Evolutionary conservation across 2,888 invertebrate genomes (phyloP), one percentile per base, ranked within the genome.

Genomic region (Esperia sulphurella): DNA sequence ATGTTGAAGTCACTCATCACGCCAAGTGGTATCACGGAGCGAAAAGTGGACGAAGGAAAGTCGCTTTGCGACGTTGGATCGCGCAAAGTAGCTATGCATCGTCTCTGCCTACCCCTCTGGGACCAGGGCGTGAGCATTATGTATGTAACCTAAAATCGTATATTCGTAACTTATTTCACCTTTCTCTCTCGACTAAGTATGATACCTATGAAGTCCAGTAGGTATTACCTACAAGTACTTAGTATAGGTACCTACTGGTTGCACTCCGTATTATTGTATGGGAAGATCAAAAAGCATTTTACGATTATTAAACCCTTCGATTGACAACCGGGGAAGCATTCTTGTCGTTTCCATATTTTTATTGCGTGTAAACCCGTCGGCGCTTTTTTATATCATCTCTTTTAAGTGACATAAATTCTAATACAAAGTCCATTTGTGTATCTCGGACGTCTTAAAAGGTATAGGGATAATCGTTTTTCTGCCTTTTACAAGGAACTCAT

Each of bases 351-450:
- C 84, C 80, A 88, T 89, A 88, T 89, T 89, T 88, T 89, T 89
- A 88, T 89, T 76, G 87, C 87, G 83, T 89, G 87, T 87, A 88
- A 88, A 84, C 76, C 80, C 79, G 83, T 86, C 88, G 86, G 86
- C 84, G 79, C 81, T 75, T 86, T 86, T 87, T 85, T 86, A 84
- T 85, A 83, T 83, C 86, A 88, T 83, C 76, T 83, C 81, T 79
- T 82, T 78, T 84, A 87, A 88, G 87, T 86, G 88, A 88, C 88
- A 89, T 88, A 88, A 89, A 88, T 89, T 87, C 88, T 88, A 88
- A 89, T 89, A 87, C 89, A 86, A 83, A 83, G 79, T 88, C 89
- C 89, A 89, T 88, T 88, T 88, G 87, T 88, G 85, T 89, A 88
- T 89, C 88, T 88, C 87, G 81, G 82, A 82, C 82, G 83, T 85